Evolutionary conservation across 1,140 invertebrate species (phyloP).

Genomic region (Cardiocondyla obscurior): DNA sequence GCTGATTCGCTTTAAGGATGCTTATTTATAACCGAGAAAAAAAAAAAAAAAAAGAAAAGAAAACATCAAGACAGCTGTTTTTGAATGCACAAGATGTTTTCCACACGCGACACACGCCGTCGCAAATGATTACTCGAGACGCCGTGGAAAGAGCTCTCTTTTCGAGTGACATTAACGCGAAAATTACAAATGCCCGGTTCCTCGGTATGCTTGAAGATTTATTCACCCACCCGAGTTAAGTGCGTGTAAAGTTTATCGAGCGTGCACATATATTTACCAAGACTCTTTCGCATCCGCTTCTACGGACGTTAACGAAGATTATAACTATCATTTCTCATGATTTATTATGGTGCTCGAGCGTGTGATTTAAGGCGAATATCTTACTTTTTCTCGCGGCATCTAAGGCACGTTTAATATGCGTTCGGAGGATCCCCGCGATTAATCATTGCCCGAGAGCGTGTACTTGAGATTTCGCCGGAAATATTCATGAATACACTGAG

Average conservation of each 20-base stretch:
- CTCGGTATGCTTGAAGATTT: neutral
- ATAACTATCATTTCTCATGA: constrained; percentile 3
- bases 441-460: neutral
- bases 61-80: neutral
- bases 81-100: neutral
- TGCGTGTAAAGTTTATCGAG: neutral
- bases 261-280: neutral
- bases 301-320: neutral
- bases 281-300: neutral
- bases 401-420: constrained; percentile 30
- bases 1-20: constrained; percentile 19
- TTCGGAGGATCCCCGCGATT: neutral
- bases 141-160: neutral
- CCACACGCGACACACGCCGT: neutral
- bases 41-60: too few species aligned
- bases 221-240: neutral
- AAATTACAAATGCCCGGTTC: neutral
- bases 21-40: constrained; percentile 21
- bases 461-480: neutral
- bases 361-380: constrained; percentile 9
- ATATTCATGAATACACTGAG: neutral
- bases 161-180: neutral
- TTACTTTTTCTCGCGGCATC: neutral
- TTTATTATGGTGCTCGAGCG: neutral
- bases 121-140: neutral